Conservation (phyloP, 2,888 invertebrate species). For the Synanthedon andrenaeformis region DNA sequence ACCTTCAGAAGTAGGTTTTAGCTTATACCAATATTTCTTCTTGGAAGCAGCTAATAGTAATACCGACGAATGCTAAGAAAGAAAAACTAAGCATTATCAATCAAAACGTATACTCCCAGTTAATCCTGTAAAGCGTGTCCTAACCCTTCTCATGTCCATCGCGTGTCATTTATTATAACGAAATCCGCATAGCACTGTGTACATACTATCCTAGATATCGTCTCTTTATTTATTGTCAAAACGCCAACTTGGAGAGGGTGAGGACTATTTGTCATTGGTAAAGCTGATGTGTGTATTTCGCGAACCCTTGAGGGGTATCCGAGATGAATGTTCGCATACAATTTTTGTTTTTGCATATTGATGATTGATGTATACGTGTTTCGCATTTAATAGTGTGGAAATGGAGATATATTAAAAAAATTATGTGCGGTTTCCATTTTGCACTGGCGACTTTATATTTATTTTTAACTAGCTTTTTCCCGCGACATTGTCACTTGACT, state of each 20-base stretch:
- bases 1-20: too few species aligned
- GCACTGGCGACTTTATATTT: too few species aligned
- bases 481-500: too few species aligned
- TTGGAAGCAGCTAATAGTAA: too few species aligned
- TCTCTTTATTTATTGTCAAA: slow-evolving; percentile 64
- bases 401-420: background rate
- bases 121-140: slow-evolving; percentile 30
- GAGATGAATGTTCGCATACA: slow-evolving; percentile 18
- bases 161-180: slow-evolving; percentile 59
- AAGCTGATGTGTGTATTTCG: slow-evolving; percentile 41
- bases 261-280: slow-evolving; percentile 65
- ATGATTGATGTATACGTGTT: background rate
- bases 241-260: slow-evolving; percentile 51
- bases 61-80: too few species aligned
- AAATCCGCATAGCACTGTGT: slow-evolving; percentile 26
- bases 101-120: slow-evolving; percentile 24
- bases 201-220: slow-evolving; percentile 50
- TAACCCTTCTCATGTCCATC: slow-evolving; percentile 62
- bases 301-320: slow-evolving; percentile 29
- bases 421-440: too few species aligned
- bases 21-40: too few species aligned
- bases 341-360: background rate
- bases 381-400: background rate
- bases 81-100: slow-evolving; percentile 24
- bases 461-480: too few species aligned